Conservation (phyloP, 2,888 invertebrate genomes). For the Eristalis arbustorum region DNA sequence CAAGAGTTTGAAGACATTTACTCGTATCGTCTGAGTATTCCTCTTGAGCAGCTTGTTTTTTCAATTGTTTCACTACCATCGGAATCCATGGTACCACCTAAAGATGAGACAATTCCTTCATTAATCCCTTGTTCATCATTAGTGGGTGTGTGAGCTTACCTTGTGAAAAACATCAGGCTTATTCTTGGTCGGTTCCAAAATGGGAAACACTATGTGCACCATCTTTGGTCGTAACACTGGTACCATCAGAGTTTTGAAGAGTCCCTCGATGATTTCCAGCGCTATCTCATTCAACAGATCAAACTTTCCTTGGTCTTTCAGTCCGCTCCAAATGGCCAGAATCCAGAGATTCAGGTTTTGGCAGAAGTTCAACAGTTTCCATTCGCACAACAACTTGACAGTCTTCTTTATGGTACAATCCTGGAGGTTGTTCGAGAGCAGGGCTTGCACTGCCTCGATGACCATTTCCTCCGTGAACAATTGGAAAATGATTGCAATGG, state of each 20-base stretch:
- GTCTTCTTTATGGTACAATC: constrained; percentile 82
- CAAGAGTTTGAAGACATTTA: constrained; percentile 83
- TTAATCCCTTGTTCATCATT: not conserved
- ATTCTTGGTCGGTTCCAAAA: constrained; percentile 84
- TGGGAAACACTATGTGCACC: constrained; percentile 84
- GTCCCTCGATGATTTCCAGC: constrained; percentile 82
- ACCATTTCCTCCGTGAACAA: constrained; percentile 76
- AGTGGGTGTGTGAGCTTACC: constrained; percentile 76
- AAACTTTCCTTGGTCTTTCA: constrained; percentile 83
- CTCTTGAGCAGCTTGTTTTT: constrained; percentile 81
- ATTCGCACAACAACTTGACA: constrained; percentile 85
- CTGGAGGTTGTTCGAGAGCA: constrained; percentile 74
- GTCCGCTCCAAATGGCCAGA: constrained; percentile 84
- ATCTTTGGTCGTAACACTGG: constrained; percentile 82
- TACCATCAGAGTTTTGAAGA: constrained; percentile 83
- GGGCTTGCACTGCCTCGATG: constrained; percentile 76
- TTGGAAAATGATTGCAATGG: constrained; percentile 78
- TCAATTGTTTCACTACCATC: constrained; percentile 81
- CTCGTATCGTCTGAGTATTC: constrained; percentile 82
- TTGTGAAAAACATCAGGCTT: constrained; percentile 84
- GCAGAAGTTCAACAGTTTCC: constrained; percentile 85
- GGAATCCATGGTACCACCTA: constrained; percentile 80
- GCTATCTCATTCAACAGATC: constrained; percentile 84
- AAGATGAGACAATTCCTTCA: not conserved
- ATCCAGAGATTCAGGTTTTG: constrained; percentile 85